Percentiles rank a stretch among this genome's conserved stretches.
Evolutionary conservation across 2,888 invertebrate genomes (phyloP).

Genomic region (Drosophila mimica): DNA sequence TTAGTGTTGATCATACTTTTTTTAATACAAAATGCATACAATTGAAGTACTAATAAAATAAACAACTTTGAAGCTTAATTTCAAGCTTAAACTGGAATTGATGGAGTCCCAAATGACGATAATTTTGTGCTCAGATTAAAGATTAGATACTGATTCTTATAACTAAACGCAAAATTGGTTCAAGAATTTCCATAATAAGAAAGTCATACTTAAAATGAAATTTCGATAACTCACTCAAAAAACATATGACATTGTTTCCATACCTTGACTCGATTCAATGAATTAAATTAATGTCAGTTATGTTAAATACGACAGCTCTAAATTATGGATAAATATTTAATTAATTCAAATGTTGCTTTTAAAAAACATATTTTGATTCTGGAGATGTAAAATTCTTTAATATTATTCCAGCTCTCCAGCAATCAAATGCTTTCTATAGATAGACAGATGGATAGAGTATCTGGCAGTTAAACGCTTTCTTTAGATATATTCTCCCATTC

Average conservation of each 20-base stretch:
- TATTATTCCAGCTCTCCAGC: background rate
- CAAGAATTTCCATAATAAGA: background rate
- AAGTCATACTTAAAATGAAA: background rate
- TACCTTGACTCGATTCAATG: background rate
- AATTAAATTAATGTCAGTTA: too few species aligned
- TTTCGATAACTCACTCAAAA: background rate
- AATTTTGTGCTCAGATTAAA: background rate
- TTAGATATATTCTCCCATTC: background rate
- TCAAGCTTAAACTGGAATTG: background rate
- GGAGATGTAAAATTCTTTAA: background rate
- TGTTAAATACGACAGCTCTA: background rate
- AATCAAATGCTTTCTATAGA: background rate
- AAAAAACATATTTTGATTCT: background rate
- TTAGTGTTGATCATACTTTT: background rate
- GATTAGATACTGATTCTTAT: background rate
- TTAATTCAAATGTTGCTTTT: background rate
- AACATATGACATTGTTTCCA: background rate
- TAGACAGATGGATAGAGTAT: background rate
- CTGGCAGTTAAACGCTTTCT: background rate
- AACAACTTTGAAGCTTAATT: background rate
- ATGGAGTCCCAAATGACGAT: background rate
- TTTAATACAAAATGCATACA: background rate
- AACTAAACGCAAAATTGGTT: background rate
- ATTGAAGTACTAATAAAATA: background rate
- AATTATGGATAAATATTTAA: background rate